A percentile compares a stretch with the other conserved stretches of the same genome.
Evolutionary conservation across 2,888 invertebrate genomes (phyloP).

Genomic region (Phaedon cochleariae): DNA sequence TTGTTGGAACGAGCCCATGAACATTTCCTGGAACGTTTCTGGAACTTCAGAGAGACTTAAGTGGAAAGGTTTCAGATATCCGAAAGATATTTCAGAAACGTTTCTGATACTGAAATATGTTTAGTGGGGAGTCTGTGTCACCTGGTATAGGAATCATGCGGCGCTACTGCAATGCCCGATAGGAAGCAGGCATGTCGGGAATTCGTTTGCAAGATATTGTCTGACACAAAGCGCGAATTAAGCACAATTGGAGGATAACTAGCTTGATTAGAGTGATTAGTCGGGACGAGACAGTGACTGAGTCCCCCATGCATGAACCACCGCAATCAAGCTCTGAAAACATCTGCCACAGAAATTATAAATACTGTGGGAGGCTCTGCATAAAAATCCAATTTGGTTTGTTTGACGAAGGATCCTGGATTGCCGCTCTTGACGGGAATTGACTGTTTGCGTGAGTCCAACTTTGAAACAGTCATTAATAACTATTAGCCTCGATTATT

Average conservation of each 20-base stretch:
- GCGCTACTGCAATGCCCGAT: conserved; percentile 24
- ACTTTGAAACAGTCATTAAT: background rate
- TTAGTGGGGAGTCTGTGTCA: too few relatives aligned
- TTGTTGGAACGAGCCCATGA: too few relatives aligned
- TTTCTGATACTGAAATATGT: too few relatives aligned
- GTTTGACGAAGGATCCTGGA: background rate
- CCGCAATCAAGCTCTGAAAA: conserved; percentile 21
- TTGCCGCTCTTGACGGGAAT: background rate
- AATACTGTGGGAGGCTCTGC: conserved; percentile 3
- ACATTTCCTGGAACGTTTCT: too few relatives aligned
- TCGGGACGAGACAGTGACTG: conserved; percentile 10
- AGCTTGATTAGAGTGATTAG: conserved; percentile 52
- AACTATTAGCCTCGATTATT: background rate
- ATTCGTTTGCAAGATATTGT: conserved; percentile 45
- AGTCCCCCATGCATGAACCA: conserved; percentile 38
- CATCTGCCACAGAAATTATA: conserved; percentile 18
- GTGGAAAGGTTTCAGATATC: too few relatives aligned
- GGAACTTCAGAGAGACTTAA: too few relatives aligned
- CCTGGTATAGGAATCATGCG: conserved; percentile 32
- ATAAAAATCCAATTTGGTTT: conserved; percentile 6
- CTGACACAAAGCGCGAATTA: conserved; percentile 53
- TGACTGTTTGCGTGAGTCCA: background rate
- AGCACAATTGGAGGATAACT: conserved; percentile 52
- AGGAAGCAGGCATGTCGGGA: conserved; percentile 36
- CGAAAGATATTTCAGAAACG: too few relatives aligned